phyloP scores from a whole-genome alignment of 2,113 vertebrate genomes.

The Pao palembangensis region DNA sequence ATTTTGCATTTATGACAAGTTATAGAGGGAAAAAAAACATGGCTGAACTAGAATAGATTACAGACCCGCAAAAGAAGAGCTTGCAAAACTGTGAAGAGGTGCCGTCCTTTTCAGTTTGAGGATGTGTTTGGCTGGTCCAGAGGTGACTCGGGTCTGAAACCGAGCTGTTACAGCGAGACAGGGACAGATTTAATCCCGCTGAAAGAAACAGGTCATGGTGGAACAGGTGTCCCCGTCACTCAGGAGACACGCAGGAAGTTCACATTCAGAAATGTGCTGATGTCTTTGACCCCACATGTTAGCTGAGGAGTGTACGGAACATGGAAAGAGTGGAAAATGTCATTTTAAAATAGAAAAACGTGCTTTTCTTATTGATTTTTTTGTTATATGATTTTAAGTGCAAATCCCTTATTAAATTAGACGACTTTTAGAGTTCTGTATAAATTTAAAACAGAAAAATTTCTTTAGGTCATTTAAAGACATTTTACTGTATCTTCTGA shows the following conservation, averaged over 20 bases:
- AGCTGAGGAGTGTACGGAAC: conserved; percentile 5
- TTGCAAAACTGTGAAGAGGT: conserved; percentile 9
- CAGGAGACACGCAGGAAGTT: conserved; percentile 43
- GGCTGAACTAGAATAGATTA: conserved; percentile 25
- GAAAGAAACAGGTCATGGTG: conserved; percentile 53
- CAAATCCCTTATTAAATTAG: conserved; percentile 54
- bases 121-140: conserved; percentile 18
- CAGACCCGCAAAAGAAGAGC: conserved; percentile 14
- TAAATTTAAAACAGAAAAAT: conserved; percentile 39
- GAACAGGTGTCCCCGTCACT: conserved; percentile 69
- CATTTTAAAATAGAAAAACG: too few species aligned
- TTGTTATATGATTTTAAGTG: conserved; percentile 40
- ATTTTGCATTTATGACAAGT: conserved; percentile 57
- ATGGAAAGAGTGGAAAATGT: too few species aligned
- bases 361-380: not conserved
- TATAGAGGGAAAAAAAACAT: conserved; percentile 29
- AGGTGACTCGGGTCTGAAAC: conserved; percentile 40
- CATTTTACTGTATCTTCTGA: conserved; percentile 3
- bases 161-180: conserved; percentile 60
- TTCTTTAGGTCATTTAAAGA: conserved; percentile 19
- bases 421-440: conserved; percentile 33
- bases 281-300: conserved; percentile 32
- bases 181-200: conserved; percentile 50
- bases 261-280: conserved; percentile 66
- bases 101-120: not conserved